A percentile compares a stretch with the other conserved stretches of the same genome.
phyloP scores from a whole-genome alignment of 30 jellyfish, hydroid and myxozoan species.

The Turritopsis dohrnii region DNA sequence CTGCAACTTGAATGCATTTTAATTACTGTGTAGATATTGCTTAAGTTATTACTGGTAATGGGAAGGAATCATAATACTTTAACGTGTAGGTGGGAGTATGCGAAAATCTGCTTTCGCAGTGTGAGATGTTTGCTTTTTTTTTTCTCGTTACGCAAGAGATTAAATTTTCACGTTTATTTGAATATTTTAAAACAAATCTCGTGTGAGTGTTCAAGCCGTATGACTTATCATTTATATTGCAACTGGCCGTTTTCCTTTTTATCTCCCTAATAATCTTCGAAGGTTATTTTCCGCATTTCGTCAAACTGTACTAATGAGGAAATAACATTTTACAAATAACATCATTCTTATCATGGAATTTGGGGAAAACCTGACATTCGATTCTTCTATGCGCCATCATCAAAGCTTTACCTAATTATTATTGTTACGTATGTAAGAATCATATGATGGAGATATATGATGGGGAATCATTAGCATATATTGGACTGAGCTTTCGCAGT shows the following conservation, averaged over 20 bases:
- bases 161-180: neutral
- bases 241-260: neutral
- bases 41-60: no score
- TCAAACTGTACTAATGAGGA: neutral
- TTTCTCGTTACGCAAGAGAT: neutral
- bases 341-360: neutral
- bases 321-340: neutral
- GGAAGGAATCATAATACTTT: neutral
- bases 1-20: no score
- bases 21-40: neutral
- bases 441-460: neutral
- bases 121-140: neutral
- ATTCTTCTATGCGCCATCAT: neutral
- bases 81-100: neutral
- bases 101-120: neutral
- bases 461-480: neutral
- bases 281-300: neutral
- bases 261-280: neutral
- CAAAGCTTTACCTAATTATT: no score
- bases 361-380: neutral
- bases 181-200: no score
- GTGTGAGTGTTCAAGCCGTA: neutral
- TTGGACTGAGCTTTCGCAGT: neutral
- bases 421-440: neutral
- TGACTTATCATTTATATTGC: neutral